Evolutionary conservation across 2,797 vertebrate genomes (phyloP).

Genomic region (Nyctalus aviator): DNA sequence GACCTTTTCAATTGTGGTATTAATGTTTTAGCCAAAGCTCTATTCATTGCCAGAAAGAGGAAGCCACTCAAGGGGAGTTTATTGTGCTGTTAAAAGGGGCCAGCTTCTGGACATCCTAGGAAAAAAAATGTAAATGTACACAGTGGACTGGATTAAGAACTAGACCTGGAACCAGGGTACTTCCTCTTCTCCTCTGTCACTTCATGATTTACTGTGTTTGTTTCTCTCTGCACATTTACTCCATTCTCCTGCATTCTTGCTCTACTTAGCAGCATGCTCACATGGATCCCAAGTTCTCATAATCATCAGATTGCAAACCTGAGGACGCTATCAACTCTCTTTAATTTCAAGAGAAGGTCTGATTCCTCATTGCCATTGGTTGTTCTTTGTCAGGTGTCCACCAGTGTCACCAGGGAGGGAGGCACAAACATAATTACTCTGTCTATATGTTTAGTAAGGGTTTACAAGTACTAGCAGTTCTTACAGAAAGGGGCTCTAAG

Average conservation of each 20-base stretch:
- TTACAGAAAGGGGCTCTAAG: not conserved
- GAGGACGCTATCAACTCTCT: not conserved
- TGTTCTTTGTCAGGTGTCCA: not conserved
- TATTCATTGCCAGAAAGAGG: constrained; percentile 32
- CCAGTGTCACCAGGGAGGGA: not conserved
- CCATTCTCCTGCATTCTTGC: not conserved
- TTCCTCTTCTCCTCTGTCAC: not conserved
- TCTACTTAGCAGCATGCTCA: not conserved
- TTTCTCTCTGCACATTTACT: not conserved
- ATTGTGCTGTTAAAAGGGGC: constrained; percentile 43
- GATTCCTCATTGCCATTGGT: not conserved
- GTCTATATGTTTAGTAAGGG: not conserved
- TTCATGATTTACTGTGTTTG: not conserved
- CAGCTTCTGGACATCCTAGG: constrained; percentile 48
- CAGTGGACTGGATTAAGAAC: not conserved
- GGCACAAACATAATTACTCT: not conserved
- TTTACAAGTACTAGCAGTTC: not conserved
- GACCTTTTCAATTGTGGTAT: constrained; percentile 38
- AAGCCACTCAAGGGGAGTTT: constrained; percentile 49
- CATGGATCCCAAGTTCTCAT: not conserved
- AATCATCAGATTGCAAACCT: not conserved
- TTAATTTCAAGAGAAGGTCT: constrained; percentile 7
- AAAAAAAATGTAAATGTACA: not conserved
- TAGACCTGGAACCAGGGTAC: not conserved
- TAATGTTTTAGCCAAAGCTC: constrained; percentile 58